Evolutionary conservation across 2,113 vertebrate genomes (phyloP).

Genomic region (Tragelaphus buxtoni): DNA sequence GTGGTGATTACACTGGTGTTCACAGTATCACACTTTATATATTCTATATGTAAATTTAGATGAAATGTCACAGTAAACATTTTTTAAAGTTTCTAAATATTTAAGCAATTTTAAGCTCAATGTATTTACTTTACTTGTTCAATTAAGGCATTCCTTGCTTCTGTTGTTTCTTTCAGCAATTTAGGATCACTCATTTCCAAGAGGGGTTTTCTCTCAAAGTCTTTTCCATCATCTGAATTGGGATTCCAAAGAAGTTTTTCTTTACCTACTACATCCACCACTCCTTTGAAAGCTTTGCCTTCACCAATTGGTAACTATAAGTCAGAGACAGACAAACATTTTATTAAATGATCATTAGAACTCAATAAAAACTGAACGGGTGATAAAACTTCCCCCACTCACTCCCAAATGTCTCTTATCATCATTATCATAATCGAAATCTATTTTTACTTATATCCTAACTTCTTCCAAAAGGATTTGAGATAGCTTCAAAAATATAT

Average conservation of each 20-base stretch:
- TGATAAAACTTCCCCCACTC: not conserved
- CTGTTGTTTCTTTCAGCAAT: slow-evolving; percentile 82
- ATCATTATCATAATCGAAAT: not conserved
- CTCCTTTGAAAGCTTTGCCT: slow-evolving; percentile 89
- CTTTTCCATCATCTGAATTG: slow-evolving; percentile 84
- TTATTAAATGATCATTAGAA: not conserved
- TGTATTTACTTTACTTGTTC: slow-evolving; percentile 92
- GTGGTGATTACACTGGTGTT: not conserved
- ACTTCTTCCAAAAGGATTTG: not conserved
- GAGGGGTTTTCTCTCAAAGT: slow-evolving; percentile 84
- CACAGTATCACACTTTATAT: not conserved
- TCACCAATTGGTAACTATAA: slow-evolving; percentile 85
- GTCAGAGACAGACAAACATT: not conserved
- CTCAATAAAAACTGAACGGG: not conserved
- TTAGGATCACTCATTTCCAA: slow-evolving; percentile 78
- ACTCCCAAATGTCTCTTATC: not conserved
- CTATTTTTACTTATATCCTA: not conserved
- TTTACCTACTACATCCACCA: slow-evolving; percentile 91
- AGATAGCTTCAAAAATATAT: not conserved
- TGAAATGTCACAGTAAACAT: not conserved
- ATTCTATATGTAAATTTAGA: not conserved
- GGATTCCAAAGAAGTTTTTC: slow-evolving; percentile 87
- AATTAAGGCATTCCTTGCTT: slow-evolving; percentile 90
- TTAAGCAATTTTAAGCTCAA: slow-evolving; percentile 39
- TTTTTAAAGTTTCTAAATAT: slow-evolving; percentile 1